These are phyloP conservation scores for Limosa lapponica DNA, from an alignment of 2,797 vertebrate genomes.

Conservation along the genomic window DNA sequence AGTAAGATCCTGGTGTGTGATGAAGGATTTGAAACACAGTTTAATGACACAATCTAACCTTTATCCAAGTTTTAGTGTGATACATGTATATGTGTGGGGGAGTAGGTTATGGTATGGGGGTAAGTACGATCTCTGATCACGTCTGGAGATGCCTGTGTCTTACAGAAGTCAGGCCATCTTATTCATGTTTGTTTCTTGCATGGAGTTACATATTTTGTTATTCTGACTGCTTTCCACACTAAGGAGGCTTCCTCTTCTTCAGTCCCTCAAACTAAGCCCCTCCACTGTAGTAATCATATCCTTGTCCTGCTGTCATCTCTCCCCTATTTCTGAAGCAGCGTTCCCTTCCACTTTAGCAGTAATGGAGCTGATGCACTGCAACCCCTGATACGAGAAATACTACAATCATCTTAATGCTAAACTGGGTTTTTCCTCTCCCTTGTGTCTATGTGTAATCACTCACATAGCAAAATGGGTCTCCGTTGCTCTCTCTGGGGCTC, in stretches of 20 bases:
- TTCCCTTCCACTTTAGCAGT: background rate
- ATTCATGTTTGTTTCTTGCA: background rate
- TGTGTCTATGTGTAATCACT: background rate
- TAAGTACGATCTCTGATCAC: rapidly evolving
- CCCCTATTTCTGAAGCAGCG: background rate
- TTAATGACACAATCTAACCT: background rate
- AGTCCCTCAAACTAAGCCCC: background rate
- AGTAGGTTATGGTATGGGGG: too few relatives aligned
- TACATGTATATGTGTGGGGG: too few relatives aligned
- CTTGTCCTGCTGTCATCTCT: background rate
- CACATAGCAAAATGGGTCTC: background rate
- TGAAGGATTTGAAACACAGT: background rate
- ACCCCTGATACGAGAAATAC: background rate
- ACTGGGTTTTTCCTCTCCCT: background rate
- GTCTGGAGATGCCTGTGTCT: background rate
- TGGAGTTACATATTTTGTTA: background rate
- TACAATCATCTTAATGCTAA: background rate
- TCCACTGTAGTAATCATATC: background rate
- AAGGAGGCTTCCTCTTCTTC: background rate
- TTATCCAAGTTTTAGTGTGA: background rate
- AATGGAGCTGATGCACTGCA: background rate
- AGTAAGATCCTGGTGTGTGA: background rate
- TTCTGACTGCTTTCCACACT: background rate
- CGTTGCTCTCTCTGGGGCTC: background rate
- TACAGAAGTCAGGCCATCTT: background rate